Evolutionary conservation across 1,140 invertebrate species (phyloP), one percentile per base, ranked within the genome.

Genomic region (Scaptomyza hsui): DNA sequence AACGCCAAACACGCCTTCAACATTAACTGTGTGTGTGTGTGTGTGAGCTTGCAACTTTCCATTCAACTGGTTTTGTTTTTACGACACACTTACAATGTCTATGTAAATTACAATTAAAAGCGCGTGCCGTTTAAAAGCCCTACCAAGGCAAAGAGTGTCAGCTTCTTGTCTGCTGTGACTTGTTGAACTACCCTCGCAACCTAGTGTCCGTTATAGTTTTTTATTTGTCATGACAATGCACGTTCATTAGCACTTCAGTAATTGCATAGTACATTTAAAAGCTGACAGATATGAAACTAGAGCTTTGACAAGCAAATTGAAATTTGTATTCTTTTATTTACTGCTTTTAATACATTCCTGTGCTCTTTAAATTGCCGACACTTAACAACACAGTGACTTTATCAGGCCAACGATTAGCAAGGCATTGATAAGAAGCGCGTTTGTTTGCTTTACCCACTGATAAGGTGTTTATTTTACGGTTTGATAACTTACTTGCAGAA

Each of bases 61-160:
- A 76, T 76, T 85, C 37, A 65, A 85, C 67, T 79, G 72, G 67
- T 69, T 83, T 79, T 24, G 12, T 47, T 32, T 39, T 64, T 49
- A 64, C 37, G 39, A 51, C 15, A 53, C 48, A 53, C 29, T 49
- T 61, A 24, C 15, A 32, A 48, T 59, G 44, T 26, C 35, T 67
- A 52, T 60, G 56, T 69, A 45, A 74, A 52, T 71, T 59, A 51
- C 42, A 78, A 81, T 70, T 74, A 57, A 65, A 32, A 53, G 7
- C 45, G 44, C 63, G 13, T 61, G 42, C 41, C 53, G 18, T 59
- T 49, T 35, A 16, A 48, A 29, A 35, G 15, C 44, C 42, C 39
- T 53, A 24, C 4, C 19, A 13, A 9, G 10, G 9, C 7, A 10
- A 12, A 10, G 9, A 4, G 24, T 24, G 24, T 24, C 6, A 24